Evolutionary conservation across 2,113 vertebrate species (phyloP), one percentile per base, ranked within the genome.

Genomic region (Microcebus tavaratra): DNA sequence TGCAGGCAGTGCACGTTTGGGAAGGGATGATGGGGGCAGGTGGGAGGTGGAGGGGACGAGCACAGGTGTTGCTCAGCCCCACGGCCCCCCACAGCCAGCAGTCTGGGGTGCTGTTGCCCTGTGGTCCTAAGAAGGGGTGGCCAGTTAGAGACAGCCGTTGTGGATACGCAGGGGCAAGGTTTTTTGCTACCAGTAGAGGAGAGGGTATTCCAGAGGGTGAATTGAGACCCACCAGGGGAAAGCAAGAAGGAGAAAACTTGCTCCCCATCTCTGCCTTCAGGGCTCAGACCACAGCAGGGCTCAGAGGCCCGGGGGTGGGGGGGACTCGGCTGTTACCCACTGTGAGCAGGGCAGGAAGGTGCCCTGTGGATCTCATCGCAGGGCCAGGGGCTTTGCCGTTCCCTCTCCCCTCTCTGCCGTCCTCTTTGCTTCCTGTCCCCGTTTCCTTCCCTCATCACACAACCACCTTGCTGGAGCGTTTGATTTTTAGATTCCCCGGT

Each of bases 1-100:
- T 97, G 96, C 84, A 96, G 91, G 89, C 87, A 67, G 87, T 63
- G 17, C 68, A 81, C 75, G 83, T 97, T 96, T 97, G 92, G 92
- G 90, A 90, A 95, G 57, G 84, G 91, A 75, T 92, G 88, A 80
- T 48, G 53, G 70, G 75, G 85, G 42, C 55, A 92, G 57, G 75
- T 91, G 68, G 89, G 42, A 82, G 57, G 78, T 76, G 7, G 75
- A 79, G 50, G 72, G 95, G 83, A 13, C 29, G 42, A n/a, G 2
- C 6, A 39, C 61, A 55, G 48, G 42, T 80, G 27, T 79, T 29
- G 87, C 79, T 94, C 73, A 86, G 61, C 63, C 29, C 89, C 70
- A 67, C 86, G 89, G 5, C 8, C 53, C 78, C 80, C 75, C 68
- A 10, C 27, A 70, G 39, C n/a, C 15, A 29, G 57, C 25, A 42